Conservation (phyloP, 1,140 invertebrate species). For the Calosoma granatense region DNA sequence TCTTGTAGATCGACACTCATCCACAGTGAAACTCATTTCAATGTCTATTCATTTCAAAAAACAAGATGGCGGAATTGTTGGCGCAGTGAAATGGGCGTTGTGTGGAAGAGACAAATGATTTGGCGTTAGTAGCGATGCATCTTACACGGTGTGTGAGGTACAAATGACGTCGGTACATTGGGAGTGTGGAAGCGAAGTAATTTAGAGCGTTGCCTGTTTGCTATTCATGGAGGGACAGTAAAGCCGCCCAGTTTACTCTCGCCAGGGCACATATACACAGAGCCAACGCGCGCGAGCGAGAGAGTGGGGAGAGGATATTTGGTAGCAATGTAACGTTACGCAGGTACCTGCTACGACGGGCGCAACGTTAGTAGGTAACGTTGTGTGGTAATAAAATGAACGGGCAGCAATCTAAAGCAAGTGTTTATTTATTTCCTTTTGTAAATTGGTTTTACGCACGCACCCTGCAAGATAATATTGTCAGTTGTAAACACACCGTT, state of each 20-base stretch:
- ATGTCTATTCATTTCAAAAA: no score
- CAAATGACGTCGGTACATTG: neutral
- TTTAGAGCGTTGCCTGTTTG: neutral
- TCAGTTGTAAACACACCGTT: neutral
- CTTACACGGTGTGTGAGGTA: neutral
- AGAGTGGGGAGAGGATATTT: neutral
- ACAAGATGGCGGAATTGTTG: no score
- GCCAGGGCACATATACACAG: neutral
- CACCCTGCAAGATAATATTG: constrained; percentile 5
- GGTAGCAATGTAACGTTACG: neutral
- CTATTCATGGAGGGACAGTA: neutral
- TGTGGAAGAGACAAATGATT: constrained; percentile 1
- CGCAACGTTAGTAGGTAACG: neutral
- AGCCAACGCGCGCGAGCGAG: neutral
- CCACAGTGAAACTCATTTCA: no score
- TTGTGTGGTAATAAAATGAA: constrained; percentile 2
- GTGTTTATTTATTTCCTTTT: constrained; percentile 9
- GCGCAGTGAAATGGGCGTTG: no score
- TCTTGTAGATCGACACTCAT: no score
- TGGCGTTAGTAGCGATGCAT: neutral
- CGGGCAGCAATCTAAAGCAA: constrained; percentile 5
- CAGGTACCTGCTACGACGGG: neutral
- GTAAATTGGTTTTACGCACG: constrained; percentile 6
- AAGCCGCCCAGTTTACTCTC: neutral
- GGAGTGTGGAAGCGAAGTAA: neutral